Conservation (phyloP, 2,888 invertebrate genomes). For the Temnothorax ravouxi region DNA sequence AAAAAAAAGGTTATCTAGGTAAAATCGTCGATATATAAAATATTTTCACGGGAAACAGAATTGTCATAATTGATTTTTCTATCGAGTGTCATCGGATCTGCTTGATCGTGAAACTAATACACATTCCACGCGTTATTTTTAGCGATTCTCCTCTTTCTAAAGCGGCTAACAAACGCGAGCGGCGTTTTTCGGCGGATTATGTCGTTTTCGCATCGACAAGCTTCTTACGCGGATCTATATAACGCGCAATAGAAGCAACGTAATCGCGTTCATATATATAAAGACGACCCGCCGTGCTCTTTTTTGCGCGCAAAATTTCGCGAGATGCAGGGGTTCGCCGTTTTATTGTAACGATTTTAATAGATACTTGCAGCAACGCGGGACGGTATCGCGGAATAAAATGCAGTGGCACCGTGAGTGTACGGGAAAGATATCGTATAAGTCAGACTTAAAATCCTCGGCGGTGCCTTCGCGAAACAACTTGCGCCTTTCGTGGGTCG, state of each 20-base stretch:
- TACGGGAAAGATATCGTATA: conserved; percentile 85
- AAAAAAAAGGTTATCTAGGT: neutral
- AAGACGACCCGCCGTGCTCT: conserved; percentile 44
- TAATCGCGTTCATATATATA: conserved; percentile 62
- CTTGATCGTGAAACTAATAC: neutral
- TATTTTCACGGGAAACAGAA: neutral
- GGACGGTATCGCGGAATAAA: conserved; percentile 79
- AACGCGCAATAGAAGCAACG: conserved; percentile 64
- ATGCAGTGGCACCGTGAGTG: conserved; percentile 82
- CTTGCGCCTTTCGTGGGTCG: conserved; percentile 17
- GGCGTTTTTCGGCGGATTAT: conserved; percentile 31
- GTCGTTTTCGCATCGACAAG: conserved; percentile 57
- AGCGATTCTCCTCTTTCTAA: neutral
- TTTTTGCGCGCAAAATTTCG: conserved; percentile 49
- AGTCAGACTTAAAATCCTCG: conserved; percentile 84
- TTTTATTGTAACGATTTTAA: conserved; percentile 82
- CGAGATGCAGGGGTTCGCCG: conserved; percentile 55
- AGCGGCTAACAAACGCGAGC: neutral
- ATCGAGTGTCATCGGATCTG: conserved; percentile 1
- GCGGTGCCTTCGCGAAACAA: conserved; percentile 66
- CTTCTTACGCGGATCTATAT: conserved; percentile 70
- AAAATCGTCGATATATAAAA: neutral
- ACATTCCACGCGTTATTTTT: neutral
- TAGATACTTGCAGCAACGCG: conserved; percentile 73
- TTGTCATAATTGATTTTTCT: conserved; percentile 15